Evolutionary conservation across 2,797 vertebrate genomes (phyloP).

Genomic region (Pelodytes ibericus): DNA sequence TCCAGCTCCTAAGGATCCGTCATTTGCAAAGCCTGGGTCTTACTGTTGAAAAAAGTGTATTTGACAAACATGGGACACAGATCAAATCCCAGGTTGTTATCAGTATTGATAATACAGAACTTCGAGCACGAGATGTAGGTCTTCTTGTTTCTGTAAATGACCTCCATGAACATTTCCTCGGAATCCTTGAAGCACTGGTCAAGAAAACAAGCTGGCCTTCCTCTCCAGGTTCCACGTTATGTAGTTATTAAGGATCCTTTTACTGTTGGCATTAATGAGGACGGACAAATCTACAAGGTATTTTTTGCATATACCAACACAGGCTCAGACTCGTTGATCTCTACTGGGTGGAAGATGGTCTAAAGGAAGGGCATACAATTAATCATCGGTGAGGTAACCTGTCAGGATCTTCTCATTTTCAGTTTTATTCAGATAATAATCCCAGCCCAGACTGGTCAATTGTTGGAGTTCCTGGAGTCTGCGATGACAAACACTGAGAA

Average conservation of each 20-base stretch:
- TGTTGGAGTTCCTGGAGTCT: too few relatives aligned
- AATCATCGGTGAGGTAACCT: slow-evolving; percentile 86
- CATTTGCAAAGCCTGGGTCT: slow-evolving; percentile 89
- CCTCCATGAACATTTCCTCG: slow-evolving; percentile 91
- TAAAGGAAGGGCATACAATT: slow-evolving; percentile 91
- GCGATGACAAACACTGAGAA: too few relatives aligned
- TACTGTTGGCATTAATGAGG: slow-evolving; percentile 86
- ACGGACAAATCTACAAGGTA: slow-evolving; percentile 88
- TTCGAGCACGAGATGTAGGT: slow-evolving; percentile 96
- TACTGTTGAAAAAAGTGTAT: slow-evolving; percentile 93
- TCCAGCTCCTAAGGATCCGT: slow-evolving; percentile 93
- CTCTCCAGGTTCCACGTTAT: slow-evolving; percentile 97
- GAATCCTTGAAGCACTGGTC: slow-evolving; percentile 92
- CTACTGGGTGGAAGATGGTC: slow-evolving; percentile 85
- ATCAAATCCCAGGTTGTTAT: slow-evolving; percentile 93
- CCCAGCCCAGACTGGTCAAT: slow-evolving; percentile 94
- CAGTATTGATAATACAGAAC: slow-evolving; percentile 92
- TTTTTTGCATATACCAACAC: slow-evolving; percentile 93
- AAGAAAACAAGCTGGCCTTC: slow-evolving; percentile 88
- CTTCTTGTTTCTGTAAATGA: slow-evolving; percentile 97
- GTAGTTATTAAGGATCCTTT: slow-evolving; percentile 93
- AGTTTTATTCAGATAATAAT: slow-evolving; percentile 97
- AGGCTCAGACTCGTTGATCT: slow-evolving; percentile 87
- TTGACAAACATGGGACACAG: slow-evolving; percentile 95
- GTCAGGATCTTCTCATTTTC: slow-evolving; percentile 90